Percentiles rank a stretch among this genome's conserved stretches.
phyloP scores from a whole-genome alignment of 2,113 vertebrate genomes.

The Grallaria varia region DNA sequence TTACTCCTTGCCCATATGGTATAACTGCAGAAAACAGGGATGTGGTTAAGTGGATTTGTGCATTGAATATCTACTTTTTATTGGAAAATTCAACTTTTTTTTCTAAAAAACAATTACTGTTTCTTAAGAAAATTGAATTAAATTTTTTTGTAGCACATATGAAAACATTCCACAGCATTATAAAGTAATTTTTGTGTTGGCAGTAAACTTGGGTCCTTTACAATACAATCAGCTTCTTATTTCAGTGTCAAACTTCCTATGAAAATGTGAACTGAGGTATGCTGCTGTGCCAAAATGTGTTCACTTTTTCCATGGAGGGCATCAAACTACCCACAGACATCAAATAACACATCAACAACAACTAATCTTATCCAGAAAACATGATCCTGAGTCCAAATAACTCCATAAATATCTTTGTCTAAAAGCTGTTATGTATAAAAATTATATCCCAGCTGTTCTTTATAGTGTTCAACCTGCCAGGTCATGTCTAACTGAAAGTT shows the following conservation, averaged over 20 bases:
- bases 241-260: neutral
- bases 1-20: neutral
- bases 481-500: neutral
- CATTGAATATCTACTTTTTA: neutral
- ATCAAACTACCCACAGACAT: neutral
- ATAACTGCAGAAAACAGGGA: neutral
- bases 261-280: neutral
- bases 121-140: constrained; percentile 10
- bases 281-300: neutral
- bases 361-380: neutral
- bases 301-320: neutral
- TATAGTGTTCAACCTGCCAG: neutral
- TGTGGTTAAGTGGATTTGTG: neutral
- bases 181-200: neutral
- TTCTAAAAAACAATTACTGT: neutral
- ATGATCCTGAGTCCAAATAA: neutral
- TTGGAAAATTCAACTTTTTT: neutral
- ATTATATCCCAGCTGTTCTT: neutral
- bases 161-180: neutral
- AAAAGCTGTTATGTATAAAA: neutral
- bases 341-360: neutral
- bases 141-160: neutral
- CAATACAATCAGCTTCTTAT: neutral
- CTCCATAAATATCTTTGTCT: neutral
- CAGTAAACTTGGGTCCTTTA: neutral